Evolutionary conservation across 2,797 vertebrate species (phyloP), one percentile per base, ranked within the genome.

Genomic region (Lithobates sylvaticus): DNA sequence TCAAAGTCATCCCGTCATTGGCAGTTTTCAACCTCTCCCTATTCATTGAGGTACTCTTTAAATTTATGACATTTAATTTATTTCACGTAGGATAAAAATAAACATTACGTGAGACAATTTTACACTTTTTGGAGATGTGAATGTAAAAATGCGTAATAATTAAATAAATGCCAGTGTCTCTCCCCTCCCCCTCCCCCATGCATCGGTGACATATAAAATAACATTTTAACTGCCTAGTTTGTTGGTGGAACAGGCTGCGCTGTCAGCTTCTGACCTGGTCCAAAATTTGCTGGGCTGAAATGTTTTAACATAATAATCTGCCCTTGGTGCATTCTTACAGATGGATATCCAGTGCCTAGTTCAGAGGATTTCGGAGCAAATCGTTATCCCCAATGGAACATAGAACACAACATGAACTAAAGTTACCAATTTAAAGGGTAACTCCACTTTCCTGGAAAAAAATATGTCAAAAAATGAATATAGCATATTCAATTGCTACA

Each of bases 151-250:
- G 27, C 23, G 47, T 76, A 47, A 75, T 71, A 70, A 81, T 81
- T 72, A 81, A 47, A 71, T 71, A 85, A 72, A 85, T 65, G 76
- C 72, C 81, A 76, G 61, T 76, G 81, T 69, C 34, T 76, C 76
- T 18, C 15, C 10, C 13, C 13, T 9, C 39, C 39, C 39, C 39
- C 39, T 4, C 2, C 10, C 44, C 21, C 54, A 65, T 8, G 39
- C 67, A 21, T 61, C 29, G 10, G 32, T 74, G 34, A 82, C 50
- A 73, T 82, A 74, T 64, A 82, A 73, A 81, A 70, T 71, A 78
- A 54, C 78, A 70, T 54, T 54, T 54, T 67, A n/a, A 71, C 67
- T 21, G 69, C 50, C 29, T 47, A 80, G 47, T 80, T 80, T 80
- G 26, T 69, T 23, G 44, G 64, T 27, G 47, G 42, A 23, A 16